Percentiles rank a stretch among this genome's conserved stretches.
Conservation (phyloP, 2,797 vertebrate genomes). For the Aphelocoma californica region DNA sequence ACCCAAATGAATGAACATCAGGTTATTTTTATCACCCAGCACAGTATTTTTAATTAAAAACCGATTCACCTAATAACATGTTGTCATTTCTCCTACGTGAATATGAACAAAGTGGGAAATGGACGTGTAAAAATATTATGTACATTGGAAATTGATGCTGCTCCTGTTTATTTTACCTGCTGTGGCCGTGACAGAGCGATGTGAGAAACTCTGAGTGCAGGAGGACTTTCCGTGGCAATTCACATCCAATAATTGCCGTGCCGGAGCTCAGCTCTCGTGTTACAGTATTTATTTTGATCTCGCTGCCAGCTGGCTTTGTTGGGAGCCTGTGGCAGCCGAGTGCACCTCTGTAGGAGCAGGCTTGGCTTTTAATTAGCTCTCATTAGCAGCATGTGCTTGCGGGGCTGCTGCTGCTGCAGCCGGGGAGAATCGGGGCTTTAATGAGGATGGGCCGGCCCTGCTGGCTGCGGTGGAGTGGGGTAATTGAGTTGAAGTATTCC, state of each 20-base stretch:
- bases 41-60: background rate
- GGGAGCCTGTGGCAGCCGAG: background rate
- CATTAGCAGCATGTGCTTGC: conserved; percentile 19
- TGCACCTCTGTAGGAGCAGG: background rate
- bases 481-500: conserved; percentile 61
- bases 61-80: background rate
- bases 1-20: background rate
- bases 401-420: background rate
- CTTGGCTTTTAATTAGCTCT: conserved; percentile 56
- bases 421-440: conserved; percentile 8
- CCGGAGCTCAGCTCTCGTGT: background rate
- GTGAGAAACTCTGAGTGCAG: background rate
- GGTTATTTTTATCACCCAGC: conserved; percentile 25
- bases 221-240: background rate
- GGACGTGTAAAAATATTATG: background rate
- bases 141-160: background rate
- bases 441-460: background rate
- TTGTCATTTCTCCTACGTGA: background rate
- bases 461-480: background rate
- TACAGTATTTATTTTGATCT: conserved; percentile 36
- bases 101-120: background rate
- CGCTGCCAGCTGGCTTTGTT: conserved; percentile 14
- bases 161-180: background rate
- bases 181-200: fast-evolving
- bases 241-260: background rate